Conservation (phyloP, 2,888 invertebrate genomes). For the Arge pagana region DNA sequence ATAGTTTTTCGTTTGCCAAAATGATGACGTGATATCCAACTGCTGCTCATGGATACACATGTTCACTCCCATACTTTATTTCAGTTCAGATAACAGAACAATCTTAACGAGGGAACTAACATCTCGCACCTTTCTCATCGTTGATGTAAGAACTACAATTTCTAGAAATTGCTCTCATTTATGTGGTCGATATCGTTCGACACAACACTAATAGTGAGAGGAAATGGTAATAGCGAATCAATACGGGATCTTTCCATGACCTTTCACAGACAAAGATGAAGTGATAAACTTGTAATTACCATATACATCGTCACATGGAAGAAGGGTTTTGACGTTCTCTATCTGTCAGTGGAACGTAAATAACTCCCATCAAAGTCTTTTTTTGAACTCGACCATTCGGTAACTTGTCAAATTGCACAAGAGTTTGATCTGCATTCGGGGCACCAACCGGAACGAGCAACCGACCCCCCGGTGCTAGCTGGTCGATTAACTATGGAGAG, state of each 20-base stretch:
- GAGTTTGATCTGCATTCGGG: constrained; percentile 81
- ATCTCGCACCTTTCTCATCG: no score
- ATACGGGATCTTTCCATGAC: neutral
- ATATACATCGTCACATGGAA: constrained; percentile 51
- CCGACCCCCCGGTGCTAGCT: constrained; percentile 90
- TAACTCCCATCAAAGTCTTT: constrained; percentile 89
- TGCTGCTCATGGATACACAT: no score
- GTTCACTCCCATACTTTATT: no score
- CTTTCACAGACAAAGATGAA: constrained; percentile 15
- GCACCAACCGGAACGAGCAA: constrained; percentile 91
- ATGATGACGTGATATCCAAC: no score
- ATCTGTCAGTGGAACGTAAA: constrained; percentile 96
- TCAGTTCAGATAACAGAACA: no score
- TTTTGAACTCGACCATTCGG: constrained; percentile 76
- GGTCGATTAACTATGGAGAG: constrained; percentile 70
- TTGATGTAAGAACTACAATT: no score
- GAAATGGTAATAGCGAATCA: neutral
- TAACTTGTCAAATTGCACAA: constrained; percentile 88
- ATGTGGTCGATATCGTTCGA: no score
- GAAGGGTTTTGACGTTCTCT: constrained; percentile 71
- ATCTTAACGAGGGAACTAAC: no score
- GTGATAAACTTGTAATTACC: constrained; percentile 34
- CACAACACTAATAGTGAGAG: no score
- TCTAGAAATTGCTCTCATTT: neutral
- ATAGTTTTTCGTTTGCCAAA: no score